Percentiles rank a stretch among this genome's conserved stretches.
Conservation (phyloP, 2,888 invertebrate genomes). For the Cryptophagus acutangulus region DNA sequence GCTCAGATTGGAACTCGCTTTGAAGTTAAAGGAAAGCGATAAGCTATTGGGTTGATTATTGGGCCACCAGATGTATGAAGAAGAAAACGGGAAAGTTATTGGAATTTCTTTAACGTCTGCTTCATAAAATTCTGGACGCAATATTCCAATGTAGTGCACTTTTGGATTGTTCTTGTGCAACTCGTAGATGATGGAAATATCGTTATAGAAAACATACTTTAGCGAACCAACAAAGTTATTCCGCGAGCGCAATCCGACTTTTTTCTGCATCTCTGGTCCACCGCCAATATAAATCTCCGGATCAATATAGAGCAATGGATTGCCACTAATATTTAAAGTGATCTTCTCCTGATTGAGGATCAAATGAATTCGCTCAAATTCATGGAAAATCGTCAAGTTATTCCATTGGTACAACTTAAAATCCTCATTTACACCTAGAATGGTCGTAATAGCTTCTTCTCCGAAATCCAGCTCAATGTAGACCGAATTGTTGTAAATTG, state of each 20-base stretch:
- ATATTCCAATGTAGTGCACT: slow-evolving; percentile 53
- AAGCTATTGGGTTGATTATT: slow-evolving; percentile 68
- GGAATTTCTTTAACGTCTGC: slow-evolving; percentile 82
- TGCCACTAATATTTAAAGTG: slow-evolving; percentile 66
- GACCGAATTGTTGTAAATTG: slow-evolving; percentile 76
- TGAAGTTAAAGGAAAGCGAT: slow-evolving; percentile 80
- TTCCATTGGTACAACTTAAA: slow-evolving; percentile 72
- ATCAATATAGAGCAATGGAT: slow-evolving; percentile 78
- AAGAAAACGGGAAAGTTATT: slow-evolving; percentile 85
- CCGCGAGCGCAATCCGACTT: slow-evolving; percentile 58
- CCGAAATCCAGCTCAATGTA: slow-evolving; percentile 86
- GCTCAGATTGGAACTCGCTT: slow-evolving; percentile 72
- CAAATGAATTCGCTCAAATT: slow-evolving; percentile 66
- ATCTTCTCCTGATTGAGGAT: slow-evolving; percentile 71
- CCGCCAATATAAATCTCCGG: slow-evolving; percentile 88
- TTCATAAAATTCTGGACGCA: slow-evolving; percentile 79
- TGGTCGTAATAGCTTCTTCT: slow-evolving; percentile 65
- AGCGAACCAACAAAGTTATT: slow-evolving; percentile 71
- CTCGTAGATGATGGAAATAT: slow-evolving; percentile 85
- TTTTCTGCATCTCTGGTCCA: slow-evolving; percentile 71
- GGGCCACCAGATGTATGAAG: slow-evolving; percentile 88
- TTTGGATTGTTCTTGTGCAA: slow-evolving; percentile 79
- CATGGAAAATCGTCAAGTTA: slow-evolving; percentile 81
- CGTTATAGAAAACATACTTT: slow-evolving; percentile 90
- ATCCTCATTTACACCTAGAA: slow-evolving; percentile 65